Evolutionary conservation across 1,140 invertebrate genomes (phyloP), one percentile per base, ranked within the genome.

Genomic region (Chelonus insularis): DNA sequence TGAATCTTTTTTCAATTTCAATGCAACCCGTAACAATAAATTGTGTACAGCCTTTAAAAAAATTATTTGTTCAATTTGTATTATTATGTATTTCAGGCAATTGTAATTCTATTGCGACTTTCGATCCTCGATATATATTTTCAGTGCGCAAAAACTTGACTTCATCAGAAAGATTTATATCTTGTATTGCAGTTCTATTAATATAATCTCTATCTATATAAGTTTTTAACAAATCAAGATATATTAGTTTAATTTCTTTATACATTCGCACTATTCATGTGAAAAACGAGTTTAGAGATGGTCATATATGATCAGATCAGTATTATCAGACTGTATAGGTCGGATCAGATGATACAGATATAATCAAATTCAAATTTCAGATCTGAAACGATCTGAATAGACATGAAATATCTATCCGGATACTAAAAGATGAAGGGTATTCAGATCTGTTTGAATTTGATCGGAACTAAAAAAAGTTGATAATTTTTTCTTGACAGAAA

Each of bases 21-120:
- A 68, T 70, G 36, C 67, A 69, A 1, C 72, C 70, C 61, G 73
- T 72, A 2, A 67, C 64, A 16, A 60, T 67, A 62, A 78, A 80
- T 14, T 72, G 68, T 48, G 72, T 59, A n/a, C 59, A 65, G 0
- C 11, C 12, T 12, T 34, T 14, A 11, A 7, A 11, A 45, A 76
- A 63, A 64, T 78, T 37, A 16, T 1, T 25, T 8, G 29, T 54
- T 7, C 54, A 2, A n/a, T 55, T 2, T 20, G 14, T 72, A 36
- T 68, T 45, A 6, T 68, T 18, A 14, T 68, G 68, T 18, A 76
- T 65, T 8, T 68, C 43, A 21, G 60, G 21, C 12, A 61, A 50
- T 55, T 66, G 25, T 11, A 78, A 63, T n/a, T 1, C 41, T 47
- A n/a, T 9, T 12, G 14, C 1, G 2, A 52, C 60, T 12, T 14